Evolutionary conservation across 2,113 vertebrate genomes (phyloP), one percentile per base, ranked within the genome.

Genomic region (Anoura caudifer): DNA sequence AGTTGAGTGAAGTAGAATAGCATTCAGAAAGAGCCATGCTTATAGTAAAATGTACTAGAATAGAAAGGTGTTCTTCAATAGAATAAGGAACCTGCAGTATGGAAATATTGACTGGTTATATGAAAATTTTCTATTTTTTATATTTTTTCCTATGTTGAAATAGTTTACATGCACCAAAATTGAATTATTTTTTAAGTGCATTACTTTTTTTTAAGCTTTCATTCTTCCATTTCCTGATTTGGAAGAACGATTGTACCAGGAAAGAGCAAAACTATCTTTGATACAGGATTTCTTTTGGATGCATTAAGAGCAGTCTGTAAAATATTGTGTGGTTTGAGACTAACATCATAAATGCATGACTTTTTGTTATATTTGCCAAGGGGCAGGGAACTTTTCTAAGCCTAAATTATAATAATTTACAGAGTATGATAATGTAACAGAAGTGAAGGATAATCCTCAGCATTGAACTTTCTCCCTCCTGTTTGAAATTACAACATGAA

Each of bases 401-500:
- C 28, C 9, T 80, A 73, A 59, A 87, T 80, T 93, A 61, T 81
- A 91, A 87, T 80, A 84, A 88, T 81, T 85, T 86, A 5, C 11
- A 61, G 38, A n/a, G 63, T 31, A 61, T 56, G 15, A n/a, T 38
- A 69, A 43, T 56, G 10, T 91, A 93, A 59, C 24, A 38, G 52
- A 43, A 85, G 41, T 81, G 20, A n/a, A 38, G 11, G 65, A 52
- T 77, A 90, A 19, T 82, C 4, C 3, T 79, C 26, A 72, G 13
- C 31, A 14, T 79, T 13, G 38, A 73, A 47, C 2, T 70, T 82
- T 13, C 26, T 95, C 38, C n/a, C 4, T 84, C 81, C 5, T 89
- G 28, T 90, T 90, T 94, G 41, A 96, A 95, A 90, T 91, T 24
- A 61, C 12, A 88, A 47, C 45, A 90, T 73, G 38, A 63, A 88